phyloP scores from a whole-genome alignment of 2,888 invertebrate genomes.

The Arge pagana region DNA sequence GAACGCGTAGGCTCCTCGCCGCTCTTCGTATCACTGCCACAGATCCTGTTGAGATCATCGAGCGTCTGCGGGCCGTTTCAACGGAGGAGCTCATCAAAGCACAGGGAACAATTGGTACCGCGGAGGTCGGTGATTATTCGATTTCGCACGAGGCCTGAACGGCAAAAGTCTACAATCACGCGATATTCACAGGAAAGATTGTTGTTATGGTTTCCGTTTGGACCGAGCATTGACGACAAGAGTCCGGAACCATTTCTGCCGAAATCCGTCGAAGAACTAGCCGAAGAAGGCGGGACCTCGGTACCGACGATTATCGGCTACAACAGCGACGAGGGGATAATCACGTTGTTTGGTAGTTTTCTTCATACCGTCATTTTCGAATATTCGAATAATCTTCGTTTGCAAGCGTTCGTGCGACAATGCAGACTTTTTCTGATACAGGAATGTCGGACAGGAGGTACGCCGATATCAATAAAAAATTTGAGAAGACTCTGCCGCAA shows the following conservation, averaged over 20 bases:
- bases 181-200: background rate
- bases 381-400: background rate
- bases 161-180: conserved; percentile 21
- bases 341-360: conserved; percentile 29
- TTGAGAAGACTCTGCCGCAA: conserved; percentile 54
- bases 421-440: conserved; percentile 11
- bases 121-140: conserved; percentile 6
- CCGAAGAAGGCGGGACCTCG: too few species aligned
- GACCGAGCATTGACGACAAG: conserved; percentile 30
- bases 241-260: conserved; percentile 39
- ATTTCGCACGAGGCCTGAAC: conserved; percentile 30
- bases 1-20: conserved; percentile 27
- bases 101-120: conserved; percentile 34
- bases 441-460: conserved; percentile 2
- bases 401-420: background rate
- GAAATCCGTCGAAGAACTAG: conserved; percentile 47
- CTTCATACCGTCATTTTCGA: background rate
- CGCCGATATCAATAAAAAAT: conserved; percentile 40
- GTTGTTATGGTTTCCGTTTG: conserved; percentile 14
- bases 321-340: conserved; percentile 60
- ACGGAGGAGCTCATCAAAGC: conserved; percentile 47
- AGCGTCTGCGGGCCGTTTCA: conserved; percentile 36
- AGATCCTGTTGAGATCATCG: conserved; percentile 35
- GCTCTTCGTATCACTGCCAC: conserved; percentile 34
- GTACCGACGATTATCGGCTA: conserved; percentile 62